A percentile compares a stretch with the other conserved stretches of the same genome.
phyloP scores from a whole-genome alignment of 2,797 vertebrate species.

The Chaunax sp. region DNA sequence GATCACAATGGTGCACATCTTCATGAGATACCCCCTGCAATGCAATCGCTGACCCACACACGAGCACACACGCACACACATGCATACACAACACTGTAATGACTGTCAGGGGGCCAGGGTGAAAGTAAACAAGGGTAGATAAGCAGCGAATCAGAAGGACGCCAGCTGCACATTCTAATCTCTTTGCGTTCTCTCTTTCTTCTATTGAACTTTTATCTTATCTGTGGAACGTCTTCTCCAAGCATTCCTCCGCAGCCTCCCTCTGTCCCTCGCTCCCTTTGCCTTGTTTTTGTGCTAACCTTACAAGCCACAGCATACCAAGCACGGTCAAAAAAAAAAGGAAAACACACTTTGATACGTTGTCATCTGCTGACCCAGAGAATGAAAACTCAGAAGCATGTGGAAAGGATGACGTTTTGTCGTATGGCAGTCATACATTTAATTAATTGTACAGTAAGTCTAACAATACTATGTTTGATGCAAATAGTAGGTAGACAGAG shows the following conservation, averaged over 20 bases:
- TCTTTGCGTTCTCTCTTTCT: conserved; percentile 86
- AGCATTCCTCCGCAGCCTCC: conserved; percentile 80
- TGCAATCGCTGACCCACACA: conserved; percentile 67
- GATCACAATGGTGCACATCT: conserved; percentile 55
- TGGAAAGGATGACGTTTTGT: conserved; percentile 20
- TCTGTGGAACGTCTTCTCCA: conserved; percentile 81
- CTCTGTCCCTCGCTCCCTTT: conserved; percentile 60
- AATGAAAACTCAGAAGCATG: conserved; percentile 31
- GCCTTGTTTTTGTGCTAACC: conserved; percentile 63
- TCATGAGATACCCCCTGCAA: conserved; percentile 67
- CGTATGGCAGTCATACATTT: conserved; percentile 19
- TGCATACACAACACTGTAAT: conserved; percentile 77
- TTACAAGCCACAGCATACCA: conserved; percentile 63
- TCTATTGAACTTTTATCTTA: conserved; percentile 88
- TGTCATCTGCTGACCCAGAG: conserved; percentile 42
- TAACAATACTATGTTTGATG: conserved; percentile 20
- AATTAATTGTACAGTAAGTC: conserved; percentile 23
- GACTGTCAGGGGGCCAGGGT: conserved; percentile 80
- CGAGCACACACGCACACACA: conserved; percentile 54
- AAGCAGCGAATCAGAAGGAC: conserved; percentile 86
- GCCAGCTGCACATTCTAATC: conserved; percentile 87
- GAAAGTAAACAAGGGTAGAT: conserved; percentile 87
- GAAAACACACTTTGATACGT: conserved; percentile 65
- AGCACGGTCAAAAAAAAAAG: conserved; percentile 50
- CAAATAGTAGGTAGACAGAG: conserved; percentile 13